Evolutionary conservation across 2,888 invertebrate genomes (phyloP), one percentile per base, ranked within the genome.

Genomic region (Scaptodrosophila latifasciaeformis): DNA sequence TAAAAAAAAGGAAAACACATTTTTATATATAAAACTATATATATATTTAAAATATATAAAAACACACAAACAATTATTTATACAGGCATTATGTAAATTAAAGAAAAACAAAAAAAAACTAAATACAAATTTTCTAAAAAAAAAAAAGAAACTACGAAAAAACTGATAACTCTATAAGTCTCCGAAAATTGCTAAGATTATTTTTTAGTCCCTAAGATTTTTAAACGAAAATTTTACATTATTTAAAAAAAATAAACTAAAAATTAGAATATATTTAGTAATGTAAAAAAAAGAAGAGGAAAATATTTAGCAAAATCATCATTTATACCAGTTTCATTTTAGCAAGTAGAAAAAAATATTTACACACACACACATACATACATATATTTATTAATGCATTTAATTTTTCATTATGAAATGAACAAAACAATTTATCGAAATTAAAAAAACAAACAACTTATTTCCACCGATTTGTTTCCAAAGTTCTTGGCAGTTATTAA

Each of bases 391-490:
- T 74, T 74, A 74, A 72, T 75, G 81, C 79, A 80, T 75, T 75
- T 77, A 71, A 71, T 78, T 78, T 78, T 49, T 62, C 81, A 74
- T 80, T 62, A 78, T 78, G 63, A 62, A 65, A 55, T 79, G 70
- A 56, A 49, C 6, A 19, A 45, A 40, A 43, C 34, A 37, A 43
- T 2, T 19, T 19, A 40, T n/a, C n/a, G n/a, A n/a, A n/a, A n/a
- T n/a, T n/a, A n/a, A n/a, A n/a, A n/a, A n/a, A n/a, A n/a, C n/a
- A n/a, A 61, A 78, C 15, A 29, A 15, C 59, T 74, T 65, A 74
- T 67, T 78, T 81, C 75, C 75, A 76, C 75, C 75, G 75, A 76
- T 71, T 68, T 76, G 65, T 76, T 76, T 81, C 75, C 75, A 76
- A 76, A 76, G 75, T 69, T 76, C 75, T 76, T 76, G 81, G 3